A percentile compares a stretch with the other conserved stretches of the same genome.
Conservation (phyloP, 1,140 invertebrate genomes). For the Drosophila lacertosa region DNA sequence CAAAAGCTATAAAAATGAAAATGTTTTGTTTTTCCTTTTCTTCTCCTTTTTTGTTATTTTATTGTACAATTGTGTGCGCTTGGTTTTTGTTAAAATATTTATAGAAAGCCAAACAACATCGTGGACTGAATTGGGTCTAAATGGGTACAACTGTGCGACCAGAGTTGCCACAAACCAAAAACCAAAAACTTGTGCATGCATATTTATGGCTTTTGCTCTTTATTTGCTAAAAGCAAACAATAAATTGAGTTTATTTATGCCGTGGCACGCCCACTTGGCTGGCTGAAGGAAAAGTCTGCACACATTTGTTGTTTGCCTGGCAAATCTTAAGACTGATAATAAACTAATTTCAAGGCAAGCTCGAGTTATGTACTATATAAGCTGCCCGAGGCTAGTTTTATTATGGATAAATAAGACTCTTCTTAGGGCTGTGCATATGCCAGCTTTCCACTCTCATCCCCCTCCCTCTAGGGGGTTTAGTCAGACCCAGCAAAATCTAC, state of each 20-base stretch:
- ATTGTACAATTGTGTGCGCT: conserved; percentile 35
- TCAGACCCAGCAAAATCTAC: conserved; percentile 50
- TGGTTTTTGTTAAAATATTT: conserved; percentile 66
- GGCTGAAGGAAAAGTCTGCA: not conserved
- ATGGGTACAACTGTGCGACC: conserved; percentile 2
- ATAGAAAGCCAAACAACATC: conserved; percentile 68
- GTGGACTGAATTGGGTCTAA: not conserved
- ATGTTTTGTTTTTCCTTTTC: conserved; percentile 31
- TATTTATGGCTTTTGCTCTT: conserved; percentile 60
- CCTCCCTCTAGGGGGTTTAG: conserved; percentile 17
- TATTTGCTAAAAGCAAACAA: conserved; percentile 50
- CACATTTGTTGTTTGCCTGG: not conserved
- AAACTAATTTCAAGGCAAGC: conserved; percentile 39
- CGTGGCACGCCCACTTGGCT: conserved; percentile 21
- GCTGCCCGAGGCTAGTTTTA: conserved; percentile 44
- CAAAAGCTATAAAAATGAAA: conserved; percentile 51
- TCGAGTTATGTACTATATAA: not conserved
- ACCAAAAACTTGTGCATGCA: conserved; percentile 51
- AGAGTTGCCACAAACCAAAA: conserved; percentile 30
- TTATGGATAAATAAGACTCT: conserved; percentile 50
- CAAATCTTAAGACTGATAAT: conserved; percentile 26
- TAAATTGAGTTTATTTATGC: conserved; percentile 57
- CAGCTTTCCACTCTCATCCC: conserved; percentile 33
- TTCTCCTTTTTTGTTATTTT: not conserved
- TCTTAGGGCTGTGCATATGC: conserved; percentile 41